Evolutionary conservation across 2,113 vertebrate species (phyloP).

Genomic region (Chinchilla lanigera): DNA sequence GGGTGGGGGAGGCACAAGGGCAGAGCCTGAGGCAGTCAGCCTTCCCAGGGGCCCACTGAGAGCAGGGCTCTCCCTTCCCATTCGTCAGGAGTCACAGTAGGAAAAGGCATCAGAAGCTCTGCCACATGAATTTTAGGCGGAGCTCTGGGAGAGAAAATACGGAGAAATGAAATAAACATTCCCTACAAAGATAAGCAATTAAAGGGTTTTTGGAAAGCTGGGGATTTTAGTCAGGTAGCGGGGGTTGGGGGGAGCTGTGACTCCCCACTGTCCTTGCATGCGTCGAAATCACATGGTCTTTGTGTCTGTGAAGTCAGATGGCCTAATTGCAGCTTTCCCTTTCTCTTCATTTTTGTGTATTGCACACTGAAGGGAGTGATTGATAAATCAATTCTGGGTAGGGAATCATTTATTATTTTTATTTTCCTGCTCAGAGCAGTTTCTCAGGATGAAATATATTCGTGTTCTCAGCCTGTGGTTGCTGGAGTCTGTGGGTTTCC

Average conservation of each 20-base stretch:
- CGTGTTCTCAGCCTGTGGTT: background rate
- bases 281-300: conserved; percentile 63
- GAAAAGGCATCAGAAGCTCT: conserved; percentile 20
- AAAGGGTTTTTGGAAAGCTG: conserved; percentile 47
- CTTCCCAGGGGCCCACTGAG: background rate
- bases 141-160: background rate
- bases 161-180: conserved; percentile 36
- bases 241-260: background rate
- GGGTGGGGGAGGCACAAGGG: no score
- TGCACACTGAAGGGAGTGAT: conserved; percentile 2
- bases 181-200: conserved; percentile 39
- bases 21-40: background rate
- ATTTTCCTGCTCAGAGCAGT: conserved; percentile 49
- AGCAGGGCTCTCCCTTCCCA: background rate
- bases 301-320: background rate
- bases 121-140: background rate
- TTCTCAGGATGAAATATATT: conserved; percentile 48
- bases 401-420: conserved; percentile 42
- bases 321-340: conserved; percentile 37
- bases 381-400: conserved; percentile 34
- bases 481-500: conserved; percentile 18
- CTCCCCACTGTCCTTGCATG: conserved; percentile 6
- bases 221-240: conserved; percentile 54
- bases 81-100: background rate
- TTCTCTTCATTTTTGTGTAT: background rate